Evolutionary conservation across 35 echinoderm and acorn worm genomes (phyloP), one percentile per base, ranked within the genome.

Genomic region (Apostichopus japonicus): DNA sequence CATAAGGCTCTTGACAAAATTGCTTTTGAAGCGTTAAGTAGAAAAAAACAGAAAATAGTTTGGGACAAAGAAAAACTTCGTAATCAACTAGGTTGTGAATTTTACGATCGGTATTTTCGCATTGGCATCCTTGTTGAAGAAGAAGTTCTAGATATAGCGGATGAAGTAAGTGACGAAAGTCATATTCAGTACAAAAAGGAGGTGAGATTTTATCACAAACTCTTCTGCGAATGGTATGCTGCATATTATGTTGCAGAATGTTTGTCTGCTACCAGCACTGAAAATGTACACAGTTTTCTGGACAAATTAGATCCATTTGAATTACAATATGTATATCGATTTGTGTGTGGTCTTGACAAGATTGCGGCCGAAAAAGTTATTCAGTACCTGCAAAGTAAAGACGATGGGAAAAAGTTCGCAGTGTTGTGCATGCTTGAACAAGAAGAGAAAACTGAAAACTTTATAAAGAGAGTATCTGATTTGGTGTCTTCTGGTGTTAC

Each of bases 141-240:
- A 65, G 62, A 82, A 16, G 33, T 82, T 53, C 4, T 82, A 53
- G 79, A 82, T 27, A 53, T 54, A 53, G 7, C 5, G 4, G 24
- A 53, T 82, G 14, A 27, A 82, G 17, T 65, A 11, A 65, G 16
- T 65, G 9, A 65, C 8, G 4, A 65, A 65, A 65, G 62, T 65
- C 62, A 65, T 65, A 65, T 82, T 53, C 79, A 33, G 25, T 82
- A 82, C 19, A 82, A 82, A 53, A 82, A 27, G 79, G 79, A 82
- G 6, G 79, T 82, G 13, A 7, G 79, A 2, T 33, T 33, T 33
- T 33, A 33, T 33, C 27, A 33, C 27, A 33, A 33, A 33, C 27
- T 33, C 27, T 82, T 82, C 54, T 82, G 79, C 15, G 79, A 82
- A 11, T 82, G 79, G 79, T 82, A 82, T 5, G 79, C 79, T 53